Evolutionary conservation across 2,797 vertebrate species (phyloP).

Genomic region (Enoplosus armatus): DNA sequence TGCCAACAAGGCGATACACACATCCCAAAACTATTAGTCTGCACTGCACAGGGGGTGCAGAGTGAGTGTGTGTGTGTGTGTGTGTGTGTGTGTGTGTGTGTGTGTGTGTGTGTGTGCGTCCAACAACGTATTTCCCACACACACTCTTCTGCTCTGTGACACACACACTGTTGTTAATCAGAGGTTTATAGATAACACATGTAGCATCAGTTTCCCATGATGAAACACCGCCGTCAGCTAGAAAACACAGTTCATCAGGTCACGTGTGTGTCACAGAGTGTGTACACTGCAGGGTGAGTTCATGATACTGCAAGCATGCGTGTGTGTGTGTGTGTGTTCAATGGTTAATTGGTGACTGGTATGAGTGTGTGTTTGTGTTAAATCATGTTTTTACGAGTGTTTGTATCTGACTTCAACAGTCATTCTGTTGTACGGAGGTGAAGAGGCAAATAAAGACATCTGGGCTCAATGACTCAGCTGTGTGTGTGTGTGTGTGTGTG

Average conservation of each 20-base stretch:
- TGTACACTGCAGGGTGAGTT: constrained; percentile 10
- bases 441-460: constrained; percentile 43
- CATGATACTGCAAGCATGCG: not conserved
- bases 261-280: constrained; percentile 31
- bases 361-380: constrained; percentile 37
- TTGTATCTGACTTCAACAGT: constrained; percentile 29
- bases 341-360: not conserved
- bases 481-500: constrained; percentile 28
- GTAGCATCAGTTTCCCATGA: constrained; percentile 62
- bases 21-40: constrained; percentile 58
- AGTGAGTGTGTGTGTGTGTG: constrained; percentile 2
- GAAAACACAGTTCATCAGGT: constrained; percentile 65
- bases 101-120: constrained; percentile 22
- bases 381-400: constrained; percentile 44
- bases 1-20: constrained; percentile 49
- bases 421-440: constrained; percentile 15
- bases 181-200: constrained; percentile 70
- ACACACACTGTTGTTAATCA: constrained; percentile 63
- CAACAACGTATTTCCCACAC: constrained; percentile 44
- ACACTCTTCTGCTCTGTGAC: constrained; percentile 11
- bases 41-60: constrained; percentile 4
- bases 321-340: not conserved
- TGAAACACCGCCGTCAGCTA: constrained; percentile 53
- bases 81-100: constrained; percentile 9
- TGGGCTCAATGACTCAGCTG: constrained; percentile 52